phyloP scores from a whole-genome alignment of 2,888 invertebrate genomes.

The Melieria omissa region DNA sequence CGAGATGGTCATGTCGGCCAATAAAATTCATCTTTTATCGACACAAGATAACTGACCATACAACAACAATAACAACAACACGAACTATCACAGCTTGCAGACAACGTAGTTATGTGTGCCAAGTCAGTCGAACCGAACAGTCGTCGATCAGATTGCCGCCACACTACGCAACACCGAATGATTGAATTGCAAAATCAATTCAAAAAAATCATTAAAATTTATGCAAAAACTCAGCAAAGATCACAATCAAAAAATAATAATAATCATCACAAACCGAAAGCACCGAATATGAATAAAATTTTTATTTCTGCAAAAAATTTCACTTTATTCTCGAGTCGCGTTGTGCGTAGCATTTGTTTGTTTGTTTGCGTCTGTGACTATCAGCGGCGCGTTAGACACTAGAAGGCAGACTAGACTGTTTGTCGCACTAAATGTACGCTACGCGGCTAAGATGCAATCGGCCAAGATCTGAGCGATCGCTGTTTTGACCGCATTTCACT shows the following conservation, averaged over 20 bases:
- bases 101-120: neutral
- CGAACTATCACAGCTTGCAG: neutral
- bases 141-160: neutral
- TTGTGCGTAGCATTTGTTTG: constrained; percentile 55
- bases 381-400: neutral
- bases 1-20: constrained; percentile 60
- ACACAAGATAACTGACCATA: neutral
- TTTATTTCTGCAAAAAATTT: constrained; percentile 61
- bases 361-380: constrained; percentile 19
- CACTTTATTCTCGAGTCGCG: constrained; percentile 55
- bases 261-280: neutral
- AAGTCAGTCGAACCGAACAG: neutral
- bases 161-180: too few species aligned
- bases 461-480: too few species aligned
- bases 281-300: constrained; percentile 47
- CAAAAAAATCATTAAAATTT: neutral
- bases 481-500: too few species aligned
- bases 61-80: neutral
- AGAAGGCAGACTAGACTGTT: too few species aligned
- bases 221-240: neutral
- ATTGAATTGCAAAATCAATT: too few species aligned
- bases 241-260: neutral
- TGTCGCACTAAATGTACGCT: too few species aligned
- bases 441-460: too few species aligned
- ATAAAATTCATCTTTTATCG: constrained; percentile 61